Evolutionary conservation across 2,113 vertebrate genomes (phyloP).

Genomic region (Litocranius walleri): DNA sequence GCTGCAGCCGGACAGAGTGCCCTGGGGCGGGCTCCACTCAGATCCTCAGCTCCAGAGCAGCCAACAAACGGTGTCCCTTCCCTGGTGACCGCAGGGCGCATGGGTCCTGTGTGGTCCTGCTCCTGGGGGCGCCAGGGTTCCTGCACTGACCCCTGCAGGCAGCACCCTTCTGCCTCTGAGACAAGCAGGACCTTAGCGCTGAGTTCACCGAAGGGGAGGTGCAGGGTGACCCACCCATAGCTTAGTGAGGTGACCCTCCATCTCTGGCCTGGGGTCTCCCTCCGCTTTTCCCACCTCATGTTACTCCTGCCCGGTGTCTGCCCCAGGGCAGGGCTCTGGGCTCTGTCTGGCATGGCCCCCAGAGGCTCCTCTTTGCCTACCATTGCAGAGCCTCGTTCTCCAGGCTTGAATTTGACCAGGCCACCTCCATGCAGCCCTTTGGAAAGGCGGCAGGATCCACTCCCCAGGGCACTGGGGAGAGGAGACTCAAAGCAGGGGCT

Average conservation of each 20-base stretch:
- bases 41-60: neutral
- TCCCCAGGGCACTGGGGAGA: neutral
- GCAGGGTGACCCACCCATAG: neutral
- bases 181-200: neutral
- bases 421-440: neutral
- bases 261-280: neutral
- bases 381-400: neutral
- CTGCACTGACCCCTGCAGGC: neutral
- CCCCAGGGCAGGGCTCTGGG: neutral
- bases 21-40: neutral
- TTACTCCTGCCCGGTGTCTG: neutral
- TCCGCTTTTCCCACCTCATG: neutral
- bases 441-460: neutral
- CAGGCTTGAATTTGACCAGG: neutral
- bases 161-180: neutral
- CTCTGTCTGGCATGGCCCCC: neutral
- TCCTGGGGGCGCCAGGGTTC: neutral
- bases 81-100: neutral
- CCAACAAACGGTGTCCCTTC: neutral
- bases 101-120: neutral
- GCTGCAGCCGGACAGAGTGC: neutral
- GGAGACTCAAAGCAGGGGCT: neutral
- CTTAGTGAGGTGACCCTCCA: neutral
- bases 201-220: neutral
- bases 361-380: neutral